phyloP scores from a whole-genome alignment of 2,888 invertebrate genomes.

The Enoplolaimus lenunculus region DNA sequence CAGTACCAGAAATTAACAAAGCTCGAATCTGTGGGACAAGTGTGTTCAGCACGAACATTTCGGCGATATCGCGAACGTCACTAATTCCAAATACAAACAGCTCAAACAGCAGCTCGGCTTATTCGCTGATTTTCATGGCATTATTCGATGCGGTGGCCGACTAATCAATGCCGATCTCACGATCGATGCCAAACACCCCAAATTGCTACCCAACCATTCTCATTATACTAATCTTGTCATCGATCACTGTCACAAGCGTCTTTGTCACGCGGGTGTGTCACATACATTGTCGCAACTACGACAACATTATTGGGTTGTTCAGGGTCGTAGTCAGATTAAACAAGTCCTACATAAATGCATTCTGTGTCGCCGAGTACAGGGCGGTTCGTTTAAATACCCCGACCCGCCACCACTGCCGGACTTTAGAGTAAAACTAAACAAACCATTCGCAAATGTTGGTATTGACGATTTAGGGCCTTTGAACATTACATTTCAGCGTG shows the following conservation, averaged over 20 bases:
- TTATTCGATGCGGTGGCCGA: constrained; percentile 12
- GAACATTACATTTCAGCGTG: constrained; percentile 26
- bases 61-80: too few species aligned
- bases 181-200: neutral
- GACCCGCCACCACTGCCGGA: constrained; percentile 2
- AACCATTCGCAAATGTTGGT: constrained; percentile 28
- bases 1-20: too few species aligned
- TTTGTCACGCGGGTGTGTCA: constrained; percentile 4
- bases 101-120: neutral
- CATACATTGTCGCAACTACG: constrained; percentile 10
- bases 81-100: neutral
- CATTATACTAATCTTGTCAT: neutral
- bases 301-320: neutral
- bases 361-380: neutral
- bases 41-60: too few species aligned
- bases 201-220: neutral
- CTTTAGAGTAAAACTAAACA: neutral
- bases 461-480: constrained; percentile 42
- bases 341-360: neutral
- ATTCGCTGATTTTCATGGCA: neutral
- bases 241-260: constrained; percentile 6
- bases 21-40: too few species aligned
- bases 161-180: neutral
- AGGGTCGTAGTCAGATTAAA: constrained; percentile 10
- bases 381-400: neutral